These are phyloP conservation scores for Plutomurus gul DNA, from an alignment of 1,140 invertebrate species.

Conservation along the genomic window DNA sequence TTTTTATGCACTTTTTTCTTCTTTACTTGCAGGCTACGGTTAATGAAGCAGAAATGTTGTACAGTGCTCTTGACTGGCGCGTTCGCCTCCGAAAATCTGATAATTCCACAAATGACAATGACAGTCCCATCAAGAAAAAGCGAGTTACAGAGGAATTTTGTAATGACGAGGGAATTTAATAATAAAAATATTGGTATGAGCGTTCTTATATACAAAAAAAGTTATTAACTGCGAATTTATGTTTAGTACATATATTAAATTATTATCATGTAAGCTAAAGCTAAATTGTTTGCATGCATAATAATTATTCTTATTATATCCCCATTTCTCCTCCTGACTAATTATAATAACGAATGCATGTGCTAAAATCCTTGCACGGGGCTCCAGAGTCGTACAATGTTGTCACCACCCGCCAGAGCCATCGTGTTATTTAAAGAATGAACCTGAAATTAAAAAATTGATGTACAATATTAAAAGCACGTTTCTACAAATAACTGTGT, in stretches of 20 bases:
- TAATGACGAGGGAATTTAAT: conserved; percentile 9
- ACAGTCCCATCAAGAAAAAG: conserved; percentile 1
- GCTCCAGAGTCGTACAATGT: conserved; percentile 37
- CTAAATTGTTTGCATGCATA: no score
- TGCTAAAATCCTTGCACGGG: conserved; percentile 40
- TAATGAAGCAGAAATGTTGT: conserved; percentile 75
- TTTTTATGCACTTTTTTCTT: background rate
- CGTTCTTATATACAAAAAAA: background rate
- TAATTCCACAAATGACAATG: background rate
- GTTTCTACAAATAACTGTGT: no score
- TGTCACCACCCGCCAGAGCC: conserved; percentile 42
- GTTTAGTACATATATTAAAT: no score
- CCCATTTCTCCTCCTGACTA: no score
- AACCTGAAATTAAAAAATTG: conserved; percentile 19
- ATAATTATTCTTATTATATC: no score
- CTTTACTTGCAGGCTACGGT: conserved; percentile 68
- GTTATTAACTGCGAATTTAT: no score
- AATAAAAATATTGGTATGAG: background rate
- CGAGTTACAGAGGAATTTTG: background rate
- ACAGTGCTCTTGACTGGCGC: conserved; percentile 70
- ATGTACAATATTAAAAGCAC: background rate
- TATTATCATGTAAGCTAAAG: no score
- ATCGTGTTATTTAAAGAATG: conserved; percentile 45
- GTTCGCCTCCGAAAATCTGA: conserved; percentile 57
- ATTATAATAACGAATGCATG: no score